Conservation (phyloP, 2,888 invertebrate species). For the Ditylenchus weischeri region DNA sequence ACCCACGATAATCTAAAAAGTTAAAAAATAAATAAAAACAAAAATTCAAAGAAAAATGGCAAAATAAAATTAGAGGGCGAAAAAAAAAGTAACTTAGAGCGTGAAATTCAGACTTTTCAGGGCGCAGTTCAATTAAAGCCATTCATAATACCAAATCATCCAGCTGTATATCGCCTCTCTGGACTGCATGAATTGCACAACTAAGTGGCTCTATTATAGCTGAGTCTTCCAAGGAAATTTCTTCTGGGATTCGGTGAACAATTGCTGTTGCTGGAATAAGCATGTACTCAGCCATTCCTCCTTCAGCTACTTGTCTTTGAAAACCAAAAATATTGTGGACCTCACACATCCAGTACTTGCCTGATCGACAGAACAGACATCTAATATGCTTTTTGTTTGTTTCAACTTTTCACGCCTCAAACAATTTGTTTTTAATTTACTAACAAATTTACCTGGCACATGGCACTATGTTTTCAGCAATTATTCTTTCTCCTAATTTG, state of each 20-base stretch:
- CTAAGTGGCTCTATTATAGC: slow-evolving; percentile 6
- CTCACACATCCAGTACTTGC: slow-evolving; percentile 9
- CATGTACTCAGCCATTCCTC: slow-evolving; percentile 11
- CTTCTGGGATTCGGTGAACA: slow-evolving; percentile 1
- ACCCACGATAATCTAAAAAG: too few relatives aligned
- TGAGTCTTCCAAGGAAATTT: slow-evolving; percentile 4
- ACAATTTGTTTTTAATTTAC: neutral
- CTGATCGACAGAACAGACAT: neutral
- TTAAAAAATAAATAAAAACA: too few relatives aligned
- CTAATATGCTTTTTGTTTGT: too few relatives aligned
- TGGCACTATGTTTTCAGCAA: slow-evolving; percentile 2
- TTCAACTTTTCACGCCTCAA: too few relatives aligned
- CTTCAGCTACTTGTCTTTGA: neutral
- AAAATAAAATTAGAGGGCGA: too few relatives aligned
- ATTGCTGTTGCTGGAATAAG: neutral
- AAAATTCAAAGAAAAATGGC: too few relatives aligned
- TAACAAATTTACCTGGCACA: neutral
- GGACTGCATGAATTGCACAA: slow-evolving; percentile 12
- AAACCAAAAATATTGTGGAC: slow-evolving; percentile 6
- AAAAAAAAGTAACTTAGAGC: too few relatives aligned
- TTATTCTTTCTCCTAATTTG: slow-evolving; percentile 3
- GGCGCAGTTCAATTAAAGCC: too few relatives aligned
- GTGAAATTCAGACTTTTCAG: too few relatives aligned
- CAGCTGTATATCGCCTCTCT: slow-evolving; percentile 9
- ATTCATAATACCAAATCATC: slow-evolving; percentile 1